Evolutionary conservation across 2,888 invertebrate genomes (phyloP), one percentile per base, ranked within the genome.

Genomic region (Empis stercorea): DNA sequence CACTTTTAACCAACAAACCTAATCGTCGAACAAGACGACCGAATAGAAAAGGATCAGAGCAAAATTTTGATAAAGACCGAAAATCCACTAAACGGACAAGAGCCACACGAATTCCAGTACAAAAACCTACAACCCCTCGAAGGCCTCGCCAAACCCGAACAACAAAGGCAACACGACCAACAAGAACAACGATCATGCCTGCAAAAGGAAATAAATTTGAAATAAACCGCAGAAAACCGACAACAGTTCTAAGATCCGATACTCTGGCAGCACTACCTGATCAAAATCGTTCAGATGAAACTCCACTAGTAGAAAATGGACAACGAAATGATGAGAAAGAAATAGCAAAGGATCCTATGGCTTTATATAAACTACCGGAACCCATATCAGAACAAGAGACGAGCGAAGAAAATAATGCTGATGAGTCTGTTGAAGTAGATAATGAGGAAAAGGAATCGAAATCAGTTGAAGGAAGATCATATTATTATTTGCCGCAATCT

Each of bases 401-500:
- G 34, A n/a, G n/a, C 13, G 34, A 34, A 10, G 34, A 34, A 34
- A n/a, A 34, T 34, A n/a, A 32, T 13, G 32, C 2, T 34, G 34
- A 34, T 5, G 34, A 34, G 7, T 2, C 13, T 4, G 13, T 13
- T 34, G 47, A 47, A 4, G 47, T 44, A 4, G 44, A 39, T 2
- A 41, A 36, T 15, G 30, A 36, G 3, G 14, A 27, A 13, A 7
- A 13, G 4, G 23, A 48, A 45, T 17, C 36, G 2, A 34, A 36
- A 30, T 20, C 36, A 2, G 34, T 11, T 16, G 51, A 47, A 27
- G 34, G 45, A 4, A 38, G 48, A 32, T 45, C 45, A 20, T 50
- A 52, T 36, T 50, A 47, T 20, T 46, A 49, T n/a, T 41, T 52
- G 4, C 52, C 52, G 2, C 48, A 50, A 30, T 30, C 37, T 17